These are phyloP conservation scores for Cyclargus thomasi DNA, from an alignment of 1,140 invertebrate genomes.

Conservation along the genomic window DNA sequence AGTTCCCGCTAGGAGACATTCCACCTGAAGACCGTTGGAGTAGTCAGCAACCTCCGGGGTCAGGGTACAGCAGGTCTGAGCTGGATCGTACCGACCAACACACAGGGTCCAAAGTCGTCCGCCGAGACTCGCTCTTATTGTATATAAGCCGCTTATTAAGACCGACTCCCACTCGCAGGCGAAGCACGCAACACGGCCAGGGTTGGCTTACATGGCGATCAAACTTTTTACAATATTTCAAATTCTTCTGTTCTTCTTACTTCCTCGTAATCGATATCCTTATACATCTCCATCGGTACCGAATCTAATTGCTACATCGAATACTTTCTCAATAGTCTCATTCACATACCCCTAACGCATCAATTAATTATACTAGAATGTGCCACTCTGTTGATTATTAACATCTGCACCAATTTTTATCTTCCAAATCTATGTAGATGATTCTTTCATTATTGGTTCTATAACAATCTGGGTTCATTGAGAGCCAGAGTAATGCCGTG, in stretches of 20 bases:
- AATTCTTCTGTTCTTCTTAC: too few species aligned
- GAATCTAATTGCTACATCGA: too few species aligned
- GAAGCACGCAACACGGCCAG: slow-evolving; percentile 49
- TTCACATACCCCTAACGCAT: too few species aligned
- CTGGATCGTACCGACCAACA: slow-evolving; percentile 13
- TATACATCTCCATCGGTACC: too few species aligned
- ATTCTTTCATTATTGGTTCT: too few species aligned
- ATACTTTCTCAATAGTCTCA: too few species aligned
- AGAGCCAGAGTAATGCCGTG: neutral
- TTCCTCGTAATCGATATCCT: too few species aligned
- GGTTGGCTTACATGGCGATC: slow-evolving; percentile 36
- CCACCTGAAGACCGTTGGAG: slow-evolving; percentile 37
- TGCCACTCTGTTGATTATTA: too few species aligned
- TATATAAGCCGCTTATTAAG: slow-evolving; percentile 67
- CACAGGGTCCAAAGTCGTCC: slow-evolving; percentile 28
- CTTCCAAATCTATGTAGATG: too few species aligned
- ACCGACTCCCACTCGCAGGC: slow-evolving; percentile 57
- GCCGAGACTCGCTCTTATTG: slow-evolving; percentile 44
- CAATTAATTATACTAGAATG: too few species aligned
- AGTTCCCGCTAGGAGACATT: slow-evolving; percentile 20
- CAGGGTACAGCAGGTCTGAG: slow-evolving; percentile 44
- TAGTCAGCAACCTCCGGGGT: slow-evolving; percentile 45
- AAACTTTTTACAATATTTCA: neutral
- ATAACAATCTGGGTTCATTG: neutral
- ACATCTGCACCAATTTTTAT: too few species aligned